phyloP scores from a whole-genome alignment of 2,113 vertebrate genomes.

The Chaetodon trifascialis region DNA sequence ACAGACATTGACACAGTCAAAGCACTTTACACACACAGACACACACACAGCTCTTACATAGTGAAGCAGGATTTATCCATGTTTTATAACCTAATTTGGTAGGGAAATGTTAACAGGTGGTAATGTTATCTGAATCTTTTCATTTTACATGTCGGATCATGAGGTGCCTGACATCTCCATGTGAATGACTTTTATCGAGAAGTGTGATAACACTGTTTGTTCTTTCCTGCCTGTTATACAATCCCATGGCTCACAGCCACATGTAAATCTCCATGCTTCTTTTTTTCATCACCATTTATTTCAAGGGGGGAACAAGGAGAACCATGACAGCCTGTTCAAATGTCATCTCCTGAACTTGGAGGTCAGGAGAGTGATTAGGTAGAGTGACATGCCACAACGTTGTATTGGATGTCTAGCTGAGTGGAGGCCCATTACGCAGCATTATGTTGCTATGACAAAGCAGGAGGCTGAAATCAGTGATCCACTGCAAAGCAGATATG shows the following conservation, averaged over 20 bases:
- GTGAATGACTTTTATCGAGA: slow-evolving; percentile 52
- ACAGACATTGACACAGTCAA: not conserved
- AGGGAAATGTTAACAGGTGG: slow-evolving; percentile 44
- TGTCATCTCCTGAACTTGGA: slow-evolving; percentile 24
- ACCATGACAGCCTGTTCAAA: not conserved
- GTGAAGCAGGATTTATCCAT: slow-evolving; percentile 24
- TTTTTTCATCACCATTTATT: not conserved
- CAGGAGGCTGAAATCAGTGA: slow-evolving; percentile 66
- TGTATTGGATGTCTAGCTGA: slow-evolving; percentile 46
- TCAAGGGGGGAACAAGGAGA: slow-evolving; percentile 4
- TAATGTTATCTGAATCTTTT: slow-evolving; percentile 16
- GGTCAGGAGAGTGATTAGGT: slow-evolving; percentile 47
- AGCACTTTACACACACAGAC: slow-evolving; percentile 2
- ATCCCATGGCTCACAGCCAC: slow-evolving; percentile 23
- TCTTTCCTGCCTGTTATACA: slow-evolving; percentile 46
- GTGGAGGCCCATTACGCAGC: slow-evolving; percentile 63
- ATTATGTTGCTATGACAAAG: slow-evolving; percentile 74
- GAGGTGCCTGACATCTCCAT: slow-evolving; percentile 24
- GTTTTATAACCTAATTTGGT: slow-evolving; percentile 53
- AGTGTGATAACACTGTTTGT: slow-evolving; percentile 45
- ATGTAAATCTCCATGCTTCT: slow-evolving; percentile 34
- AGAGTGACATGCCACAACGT: slow-evolving; percentile 45
- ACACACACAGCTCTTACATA: not conserved
- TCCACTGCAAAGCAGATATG: slow-evolving; percentile 51
- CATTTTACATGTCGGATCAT: slow-evolving; percentile 39